A percentile compares a stretch with the other conserved stretches of the same genome.
Evolutionary conservation across 2,888 invertebrate genomes (phyloP).

Genomic region (Noctua fimbriata): DNA sequence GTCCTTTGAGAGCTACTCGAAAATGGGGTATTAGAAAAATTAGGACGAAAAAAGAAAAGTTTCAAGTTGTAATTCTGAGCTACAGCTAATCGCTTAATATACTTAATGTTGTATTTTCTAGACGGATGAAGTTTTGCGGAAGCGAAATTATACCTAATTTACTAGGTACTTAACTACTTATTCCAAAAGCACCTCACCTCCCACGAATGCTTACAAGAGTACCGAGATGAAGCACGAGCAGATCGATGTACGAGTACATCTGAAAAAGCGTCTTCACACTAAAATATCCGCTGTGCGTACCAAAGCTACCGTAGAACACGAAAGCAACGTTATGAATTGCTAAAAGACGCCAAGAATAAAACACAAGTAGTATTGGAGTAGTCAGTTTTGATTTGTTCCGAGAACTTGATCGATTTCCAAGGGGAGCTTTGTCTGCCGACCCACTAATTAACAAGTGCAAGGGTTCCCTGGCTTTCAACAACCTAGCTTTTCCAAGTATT

Average conservation of each 20-base stretch:
- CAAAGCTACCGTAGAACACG: not conserved
- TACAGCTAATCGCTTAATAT: not conserved
- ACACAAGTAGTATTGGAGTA: constrained; percentile 12
- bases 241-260: not conserved
- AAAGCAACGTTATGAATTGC: constrained; percentile 31
- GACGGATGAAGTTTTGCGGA: not conserved
- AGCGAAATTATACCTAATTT: not conserved
- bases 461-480: constrained; percentile 13
- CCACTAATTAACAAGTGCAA: constrained; percentile 49
- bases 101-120: not conserved
- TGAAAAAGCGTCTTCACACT: not conserved
- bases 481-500: constrained; percentile 38
- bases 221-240: not conserved
- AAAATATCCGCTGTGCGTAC: not conserved
- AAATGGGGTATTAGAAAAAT: not conserved
- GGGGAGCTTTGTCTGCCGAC: constrained; percentile 30
- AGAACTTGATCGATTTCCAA: constrained; percentile 50
- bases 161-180: not conserved
- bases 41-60: not conserved
- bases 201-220: constrained; percentile 1
- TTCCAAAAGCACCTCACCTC: not conserved
- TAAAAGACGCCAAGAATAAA: constrained; percentile 19
- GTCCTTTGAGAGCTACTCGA: not conserved
- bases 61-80: not conserved
- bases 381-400: constrained; percentile 36